Percentiles rank a stretch among this genome's conserved stretches.
These are phyloP conservation scores for Epizoanthus stellaris DNA, from an alignment of 92 coral and sea anemone genomes.

Conservation along the genomic window DNA sequence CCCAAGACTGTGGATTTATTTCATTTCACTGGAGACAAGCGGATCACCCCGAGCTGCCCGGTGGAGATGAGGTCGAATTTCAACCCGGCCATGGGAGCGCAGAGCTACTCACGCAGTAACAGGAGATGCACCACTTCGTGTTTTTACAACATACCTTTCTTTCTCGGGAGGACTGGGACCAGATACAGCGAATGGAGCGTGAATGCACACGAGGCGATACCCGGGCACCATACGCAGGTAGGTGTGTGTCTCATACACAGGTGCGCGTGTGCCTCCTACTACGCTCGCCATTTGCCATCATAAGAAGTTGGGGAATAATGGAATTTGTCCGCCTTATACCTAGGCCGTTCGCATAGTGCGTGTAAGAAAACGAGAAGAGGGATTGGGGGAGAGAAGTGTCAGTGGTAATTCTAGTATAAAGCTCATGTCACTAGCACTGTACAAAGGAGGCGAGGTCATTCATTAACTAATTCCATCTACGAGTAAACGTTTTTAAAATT, in stretches of 20 bases:
- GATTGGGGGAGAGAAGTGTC: too few species aligned
- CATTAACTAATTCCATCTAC: too few species aligned
- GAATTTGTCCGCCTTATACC: too few species aligned
- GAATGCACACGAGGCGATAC: constrained; percentile 96
- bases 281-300: too few species aligned
- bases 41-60: constrained; percentile 94
- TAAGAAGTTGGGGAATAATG: too few species aligned
- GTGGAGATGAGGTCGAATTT: constrained; percentile 71
- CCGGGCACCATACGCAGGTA: constrained; percentile 99
- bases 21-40: constrained; percentile 85
- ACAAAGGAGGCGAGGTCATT: too few species aligned
- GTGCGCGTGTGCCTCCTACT: neutral
- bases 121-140: constrained; percentile 63
- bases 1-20: constrained; percentile 86
- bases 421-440: too few species aligned
- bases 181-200: constrained; percentile 88
- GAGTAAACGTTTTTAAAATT: too few species aligned
- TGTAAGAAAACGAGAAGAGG: too few species aligned
- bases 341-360: too few species aligned
- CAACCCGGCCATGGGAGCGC: constrained; percentile 88
- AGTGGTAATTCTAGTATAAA: too few species aligned
- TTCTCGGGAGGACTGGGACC: constrained; percentile 89
- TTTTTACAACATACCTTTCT: constrained; percentile 82
- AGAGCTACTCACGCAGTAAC: constrained; percentile 77
- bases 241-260: too few species aligned